Evolutionary conservation across 2,797 vertebrate species (phyloP).

Genomic region (Pempheris klunzingeri): DNA sequence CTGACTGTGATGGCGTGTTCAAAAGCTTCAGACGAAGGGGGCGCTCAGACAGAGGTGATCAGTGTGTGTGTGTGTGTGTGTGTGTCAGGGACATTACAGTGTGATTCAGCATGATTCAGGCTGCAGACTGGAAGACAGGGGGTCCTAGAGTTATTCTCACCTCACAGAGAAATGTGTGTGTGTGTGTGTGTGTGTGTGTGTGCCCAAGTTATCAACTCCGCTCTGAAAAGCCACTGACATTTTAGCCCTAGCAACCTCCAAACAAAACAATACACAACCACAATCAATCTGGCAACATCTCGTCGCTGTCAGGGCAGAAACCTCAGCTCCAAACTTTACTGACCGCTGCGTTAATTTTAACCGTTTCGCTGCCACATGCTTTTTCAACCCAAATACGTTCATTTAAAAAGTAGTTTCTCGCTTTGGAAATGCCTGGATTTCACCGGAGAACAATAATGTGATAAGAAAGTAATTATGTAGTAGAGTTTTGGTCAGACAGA

Average conservation of each 20-base stretch:
- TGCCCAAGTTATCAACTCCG: slow-evolving; percentile 28
- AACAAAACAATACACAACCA: slow-evolving; percentile 59
- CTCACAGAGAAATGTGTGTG: slow-evolving; percentile 33
- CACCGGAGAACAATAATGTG: not conserved
- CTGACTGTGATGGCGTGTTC: slow-evolving; percentile 45
- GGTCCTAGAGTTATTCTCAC: slow-evolving; percentile 62
- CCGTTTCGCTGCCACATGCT: not conserved
- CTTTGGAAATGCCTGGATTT: not conserved
- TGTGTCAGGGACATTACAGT: slow-evolving; percentile 21
- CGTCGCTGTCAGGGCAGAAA: not conserved
- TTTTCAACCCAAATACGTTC: rapidly evolving
- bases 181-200: slow-evolving; percentile 16
- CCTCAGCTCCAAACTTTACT: not conserved
- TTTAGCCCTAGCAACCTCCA: slow-evolving; percentile 66
- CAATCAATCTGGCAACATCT: slow-evolving; percentile 10
- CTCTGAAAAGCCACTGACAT: slow-evolving; percentile 39
- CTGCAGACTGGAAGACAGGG: slow-evolving; percentile 39
- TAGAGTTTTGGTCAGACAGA: not conserved
- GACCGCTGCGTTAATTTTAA: not conserved
- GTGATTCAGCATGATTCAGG: slow-evolving; percentile 75
- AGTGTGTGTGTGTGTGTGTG: slow-evolving; percentile 3
- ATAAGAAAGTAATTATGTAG: not conserved
- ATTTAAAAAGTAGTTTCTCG: not conserved
- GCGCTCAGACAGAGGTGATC: slow-evolving; percentile 18
- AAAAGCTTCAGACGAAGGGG: slow-evolving; percentile 31